A percentile compares a stretch with the other conserved stretches of the same genome.
These are phyloP conservation scores for Austrolebias charrua DNA, from an alignment of 2,797 vertebrate genomes.

Conservation along the genomic window DNA sequence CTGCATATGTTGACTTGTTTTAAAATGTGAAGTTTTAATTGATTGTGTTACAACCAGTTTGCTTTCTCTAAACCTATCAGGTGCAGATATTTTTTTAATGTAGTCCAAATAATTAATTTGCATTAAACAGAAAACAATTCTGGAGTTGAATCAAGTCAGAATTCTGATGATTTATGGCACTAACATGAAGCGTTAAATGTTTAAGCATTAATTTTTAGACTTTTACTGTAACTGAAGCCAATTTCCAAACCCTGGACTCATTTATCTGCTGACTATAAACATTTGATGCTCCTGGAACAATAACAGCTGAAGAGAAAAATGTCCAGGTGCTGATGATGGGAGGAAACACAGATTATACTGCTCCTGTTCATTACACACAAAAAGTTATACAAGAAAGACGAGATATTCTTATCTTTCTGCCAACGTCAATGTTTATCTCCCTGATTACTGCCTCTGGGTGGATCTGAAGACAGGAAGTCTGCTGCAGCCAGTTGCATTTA, in stretches of 20 bases:
- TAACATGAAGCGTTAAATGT: background rate
- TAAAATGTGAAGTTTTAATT: no score
- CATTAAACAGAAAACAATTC: no score
- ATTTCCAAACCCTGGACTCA: background rate
- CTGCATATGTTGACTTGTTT: no score
- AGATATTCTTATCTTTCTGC: constrained; percentile 37
- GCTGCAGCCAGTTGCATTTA: constrained; percentile 59
- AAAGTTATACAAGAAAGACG: constrained; percentile 43
- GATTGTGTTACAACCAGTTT: no score
- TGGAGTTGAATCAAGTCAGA: background rate
- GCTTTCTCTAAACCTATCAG: background rate
- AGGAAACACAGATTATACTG: constrained; percentile 27
- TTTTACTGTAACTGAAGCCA: no score
- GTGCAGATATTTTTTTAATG: background rate
- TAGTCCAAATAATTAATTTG: background rate
- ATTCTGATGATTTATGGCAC: background rate
- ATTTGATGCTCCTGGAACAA: no score
- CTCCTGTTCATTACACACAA: constrained; percentile 42
- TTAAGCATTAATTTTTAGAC: no score
- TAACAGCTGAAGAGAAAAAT: background rate
- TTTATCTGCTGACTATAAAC: no score
- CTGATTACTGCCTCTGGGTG: constrained; percentile 42
- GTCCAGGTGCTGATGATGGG: constrained; percentile 18
- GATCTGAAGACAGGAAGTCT: constrained; percentile 61
- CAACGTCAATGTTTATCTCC: no score